These are phyloP conservation scores for Phylloscopus whistleri DNA, from an alignment of 2,113 vertebrate species.

Conservation along the genomic window DNA sequence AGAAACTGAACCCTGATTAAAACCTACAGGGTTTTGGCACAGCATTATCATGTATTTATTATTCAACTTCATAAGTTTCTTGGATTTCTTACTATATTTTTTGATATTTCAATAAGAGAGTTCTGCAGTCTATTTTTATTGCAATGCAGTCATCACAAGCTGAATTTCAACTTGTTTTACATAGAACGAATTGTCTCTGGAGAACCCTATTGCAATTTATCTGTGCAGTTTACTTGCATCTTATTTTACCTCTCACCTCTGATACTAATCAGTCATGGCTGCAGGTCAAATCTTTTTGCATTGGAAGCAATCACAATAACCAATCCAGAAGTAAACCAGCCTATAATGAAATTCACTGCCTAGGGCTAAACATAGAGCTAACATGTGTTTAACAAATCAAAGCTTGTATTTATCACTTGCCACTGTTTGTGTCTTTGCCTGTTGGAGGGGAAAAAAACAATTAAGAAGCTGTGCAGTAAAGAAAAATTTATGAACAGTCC, in stretches of 20 bases:
- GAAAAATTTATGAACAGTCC: not conserved
- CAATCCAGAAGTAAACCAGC: conserved; percentile 65
- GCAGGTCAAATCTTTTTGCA: conserved; percentile 29
- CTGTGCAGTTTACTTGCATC: conserved; percentile 69
- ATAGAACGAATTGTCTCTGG: conserved; percentile 65
- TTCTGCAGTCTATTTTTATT: not conserved
- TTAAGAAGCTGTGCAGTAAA: conserved; percentile 7
- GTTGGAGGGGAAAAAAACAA: conserved; percentile 14
- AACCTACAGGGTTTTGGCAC: not conserved
- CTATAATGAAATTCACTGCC: conserved; percentile 80
- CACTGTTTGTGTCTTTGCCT: conserved; percentile 66
- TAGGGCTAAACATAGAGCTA: conserved; percentile 78
- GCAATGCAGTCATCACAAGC: conserved; percentile 50
- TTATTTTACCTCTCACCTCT: conserved; percentile 79
- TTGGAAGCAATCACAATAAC: conserved; percentile 41
- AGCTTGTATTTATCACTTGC: conserved; percentile 76
- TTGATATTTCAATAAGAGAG: not conserved
- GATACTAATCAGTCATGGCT: conserved; percentile 77
- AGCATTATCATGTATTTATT: not conserved
- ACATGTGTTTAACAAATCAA: conserved; percentile 81
- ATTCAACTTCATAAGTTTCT: not conserved
- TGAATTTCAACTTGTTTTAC: conserved; percentile 10
- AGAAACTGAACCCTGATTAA: not conserved
- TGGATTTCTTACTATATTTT: not conserved
- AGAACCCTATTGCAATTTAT: conserved; percentile 75